Evolutionary conservation across 37 sponge, comb jelly and placozoan species (phyloP).

Genomic region (Tethya wilhelma): DNA sequence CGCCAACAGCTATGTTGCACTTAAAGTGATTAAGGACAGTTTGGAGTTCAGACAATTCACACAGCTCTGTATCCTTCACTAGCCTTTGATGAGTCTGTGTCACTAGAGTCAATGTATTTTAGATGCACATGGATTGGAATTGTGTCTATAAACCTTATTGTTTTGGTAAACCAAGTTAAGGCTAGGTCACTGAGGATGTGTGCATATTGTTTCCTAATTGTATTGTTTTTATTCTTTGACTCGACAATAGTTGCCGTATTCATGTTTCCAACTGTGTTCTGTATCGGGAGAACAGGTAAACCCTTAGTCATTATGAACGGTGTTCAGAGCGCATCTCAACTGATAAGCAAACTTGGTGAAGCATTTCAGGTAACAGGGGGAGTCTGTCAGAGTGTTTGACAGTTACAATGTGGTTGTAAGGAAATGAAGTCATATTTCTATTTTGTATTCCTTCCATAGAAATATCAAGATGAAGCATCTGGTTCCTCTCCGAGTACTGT

Average conservation of each 20-base stretch:
- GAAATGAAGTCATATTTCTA: not conserved
- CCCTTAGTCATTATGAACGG: constrained; percentile 36
- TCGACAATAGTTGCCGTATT: constrained; percentile 57
- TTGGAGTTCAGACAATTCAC: constrained; percentile 47
- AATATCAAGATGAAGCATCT: not conserved
- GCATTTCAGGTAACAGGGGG: constrained; percentile 65
- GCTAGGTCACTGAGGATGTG: not conserved
- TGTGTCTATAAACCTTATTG: not conserved
- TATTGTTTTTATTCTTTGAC: too few relatives aligned
- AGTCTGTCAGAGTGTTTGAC: too few relatives aligned
- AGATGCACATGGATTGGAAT: not conserved
- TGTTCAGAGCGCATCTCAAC: not conserved
- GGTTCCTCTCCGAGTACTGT: not conserved
- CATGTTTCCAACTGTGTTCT: constrained; percentile 46
- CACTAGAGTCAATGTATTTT: not conserved
- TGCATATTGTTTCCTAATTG: too few relatives aligned
- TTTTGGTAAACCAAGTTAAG: not conserved
- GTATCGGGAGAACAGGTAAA: constrained; percentile 37
- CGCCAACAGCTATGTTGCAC: constrained; percentile 18
- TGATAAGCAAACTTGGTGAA: constrained; percentile 13
- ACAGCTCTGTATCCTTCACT: constrained; percentile 53
- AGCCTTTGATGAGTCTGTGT: not conserved
- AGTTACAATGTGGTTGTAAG: not conserved
- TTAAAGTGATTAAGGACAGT: constrained; percentile 38
- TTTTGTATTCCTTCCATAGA: not conserved